Evolutionary conservation across 64 coral and sea anemone genomes (phyloP).

Genomic region (Porites lutea): DNA sequence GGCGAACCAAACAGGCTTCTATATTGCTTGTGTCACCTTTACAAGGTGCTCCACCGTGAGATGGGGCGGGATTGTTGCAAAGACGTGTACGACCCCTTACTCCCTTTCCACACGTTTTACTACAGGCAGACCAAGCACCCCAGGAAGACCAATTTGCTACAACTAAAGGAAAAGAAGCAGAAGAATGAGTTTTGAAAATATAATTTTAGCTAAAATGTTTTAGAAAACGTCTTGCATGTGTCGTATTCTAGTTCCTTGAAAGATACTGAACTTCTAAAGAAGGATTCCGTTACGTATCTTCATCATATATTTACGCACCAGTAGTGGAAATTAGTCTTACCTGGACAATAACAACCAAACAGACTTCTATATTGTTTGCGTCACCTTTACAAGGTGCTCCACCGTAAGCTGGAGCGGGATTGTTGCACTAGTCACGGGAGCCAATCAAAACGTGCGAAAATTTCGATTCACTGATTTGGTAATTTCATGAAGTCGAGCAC

Average conservation of each 20-base stretch:
- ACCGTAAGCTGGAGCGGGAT: conserved; percentile 18
- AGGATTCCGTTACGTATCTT: too few relatives aligned
- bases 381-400: conserved; percentile 2
- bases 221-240: too few relatives aligned
- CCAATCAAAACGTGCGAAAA: too few relatives aligned
- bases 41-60: conserved; percentile 20
- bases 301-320: too few relatives aligned
- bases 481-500: too few relatives aligned
- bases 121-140: conserved; percentile 58
- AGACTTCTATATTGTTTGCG: background rate
- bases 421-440: too few relatives aligned
- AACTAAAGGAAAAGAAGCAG: background rate
- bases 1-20: conserved; percentile 1
- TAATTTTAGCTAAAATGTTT: too few relatives aligned
- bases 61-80: conserved; percentile 27
- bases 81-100: conserved; percentile 30
- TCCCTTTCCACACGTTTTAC: conserved; percentile 56
- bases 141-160: conserved; percentile 36
- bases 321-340: too few relatives aligned
- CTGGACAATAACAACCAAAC: conserved; percentile 37
- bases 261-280: too few relatives aligned
- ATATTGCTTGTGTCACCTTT: background rate
- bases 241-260: background rate
- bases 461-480: too few relatives aligned
- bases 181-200: too few relatives aligned